Percentiles rank a stretch among this genome's conserved stretches.
phyloP scores from a whole-genome alignment of 2,888 invertebrate species.

The Hirudinaria manillensis region DNA sequence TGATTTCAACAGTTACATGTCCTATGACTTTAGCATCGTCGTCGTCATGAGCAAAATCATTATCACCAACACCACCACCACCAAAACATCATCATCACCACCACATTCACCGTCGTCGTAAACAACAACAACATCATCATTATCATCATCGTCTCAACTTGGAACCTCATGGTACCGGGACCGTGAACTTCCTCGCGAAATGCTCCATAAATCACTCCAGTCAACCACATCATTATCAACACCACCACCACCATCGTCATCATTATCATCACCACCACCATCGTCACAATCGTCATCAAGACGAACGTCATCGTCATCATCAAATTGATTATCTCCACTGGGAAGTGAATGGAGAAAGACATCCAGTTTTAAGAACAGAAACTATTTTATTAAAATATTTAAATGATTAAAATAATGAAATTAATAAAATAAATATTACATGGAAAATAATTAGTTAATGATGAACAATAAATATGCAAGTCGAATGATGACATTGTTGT shows the following conservation, averaged over 20 bases:
- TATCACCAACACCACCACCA: neutral
- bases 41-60: neutral
- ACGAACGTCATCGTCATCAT: neutral
- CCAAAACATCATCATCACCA: neutral
- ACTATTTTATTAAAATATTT: too few species aligned
- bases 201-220: constrained; percentile 6
- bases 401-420: too few species aligned
- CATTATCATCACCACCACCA: neutral
- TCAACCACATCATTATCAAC: constrained; percentile 2
- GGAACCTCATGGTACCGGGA: constrained; percentile 14
- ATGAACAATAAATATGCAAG: too few species aligned
- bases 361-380: too few species aligned
- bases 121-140: neutral
- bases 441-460: too few species aligned
- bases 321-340: neutral
- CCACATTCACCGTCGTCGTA: neutral
- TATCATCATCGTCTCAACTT: neutral
- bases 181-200: constrained; percentile 5
- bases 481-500: too few species aligned
- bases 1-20: neutral
- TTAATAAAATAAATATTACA: too few species aligned
- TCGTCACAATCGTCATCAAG: neutral
- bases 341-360: too few species aligned
- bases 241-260: neutral
- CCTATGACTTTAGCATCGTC: neutral